Conservation (phyloP, 2,113 vertebrate genomes). For the Peromyscus californicus region DNA sequence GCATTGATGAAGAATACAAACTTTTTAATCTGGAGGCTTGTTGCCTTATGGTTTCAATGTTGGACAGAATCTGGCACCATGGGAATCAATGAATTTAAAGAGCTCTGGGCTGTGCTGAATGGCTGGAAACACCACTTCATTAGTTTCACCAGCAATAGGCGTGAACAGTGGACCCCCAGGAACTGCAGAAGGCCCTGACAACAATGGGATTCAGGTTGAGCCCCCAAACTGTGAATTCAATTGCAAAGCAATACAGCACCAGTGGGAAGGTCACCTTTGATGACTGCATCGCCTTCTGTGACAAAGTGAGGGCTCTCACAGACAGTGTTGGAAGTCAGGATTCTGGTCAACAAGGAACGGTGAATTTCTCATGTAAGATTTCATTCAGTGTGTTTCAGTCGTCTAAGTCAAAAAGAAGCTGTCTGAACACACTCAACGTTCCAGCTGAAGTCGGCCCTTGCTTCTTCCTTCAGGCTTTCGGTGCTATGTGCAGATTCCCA, state of each 20-base stretch:
- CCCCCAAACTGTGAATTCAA: constrained; percentile 92
- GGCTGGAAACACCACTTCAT: constrained; percentile 94
- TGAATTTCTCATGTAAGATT: constrained; percentile 96
- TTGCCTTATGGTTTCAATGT: neutral
- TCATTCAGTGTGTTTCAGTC: constrained; percentile 90
- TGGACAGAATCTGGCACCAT: constrained; percentile 90
- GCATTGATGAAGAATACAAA: constrained; percentile 92
- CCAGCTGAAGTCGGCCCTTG: constrained; percentile 21
- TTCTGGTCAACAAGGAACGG: constrained; percentile 89
- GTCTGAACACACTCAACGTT: constrained; percentile 19
- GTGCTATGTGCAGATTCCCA: constrained; percentile 17
- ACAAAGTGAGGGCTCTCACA: constrained; percentile 95
- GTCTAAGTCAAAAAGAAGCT: constrained; percentile 77
- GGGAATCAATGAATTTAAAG: constrained; percentile 97
- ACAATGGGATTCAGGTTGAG: constrained; percentile 94
- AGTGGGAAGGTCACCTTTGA: constrained; percentile 94
- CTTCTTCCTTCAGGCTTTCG: neutral
- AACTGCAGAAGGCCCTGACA: constrained; percentile 93
- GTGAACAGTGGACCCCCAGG: constrained; percentile 92
- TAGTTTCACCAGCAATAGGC: constrained; percentile 91
- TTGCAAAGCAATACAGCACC: constrained; percentile 92
- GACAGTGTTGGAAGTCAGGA: constrained; percentile 94
- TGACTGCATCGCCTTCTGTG: constrained; percentile 94
- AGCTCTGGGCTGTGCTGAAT: constrained; percentile 92
- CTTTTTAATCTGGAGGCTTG: constrained; percentile 44